phyloP scores from a whole-genome alignment of 2,888 invertebrate genomes.

The Chrysotoxum bicinctum region DNA sequence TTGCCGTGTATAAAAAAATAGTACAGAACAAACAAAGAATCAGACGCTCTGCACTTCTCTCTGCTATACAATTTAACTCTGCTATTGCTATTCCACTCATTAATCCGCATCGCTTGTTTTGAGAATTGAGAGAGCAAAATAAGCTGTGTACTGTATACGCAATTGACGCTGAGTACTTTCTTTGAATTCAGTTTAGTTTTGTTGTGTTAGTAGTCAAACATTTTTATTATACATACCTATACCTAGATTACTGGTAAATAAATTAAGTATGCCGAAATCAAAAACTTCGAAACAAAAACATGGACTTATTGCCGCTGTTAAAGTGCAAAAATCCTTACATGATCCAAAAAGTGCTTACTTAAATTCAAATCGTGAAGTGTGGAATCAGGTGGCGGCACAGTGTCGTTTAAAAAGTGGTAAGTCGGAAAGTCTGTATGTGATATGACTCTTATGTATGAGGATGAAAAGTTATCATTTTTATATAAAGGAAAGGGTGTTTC shows the following conservation, averaged over 20 bases:
- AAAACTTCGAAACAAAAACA: not conserved
- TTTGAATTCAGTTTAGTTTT: not conserved
- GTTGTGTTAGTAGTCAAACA: not conserved
- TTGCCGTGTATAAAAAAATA: no score
- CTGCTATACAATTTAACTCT: not conserved
- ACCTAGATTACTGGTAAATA: not conserved
- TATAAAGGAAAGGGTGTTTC: not conserved
- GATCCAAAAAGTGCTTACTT: conserved; percentile 1
- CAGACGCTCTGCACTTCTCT: no score
- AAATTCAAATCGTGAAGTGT: conserved; percentile 1
- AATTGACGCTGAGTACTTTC: no score
- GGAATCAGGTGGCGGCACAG: conserved; percentile 20
- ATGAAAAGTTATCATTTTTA: not conserved
- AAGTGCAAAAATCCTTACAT: conserved; percentile 8
- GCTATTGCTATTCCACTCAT: not conserved
- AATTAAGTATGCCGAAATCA: conserved; percentile 1
- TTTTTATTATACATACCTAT: not conserved
- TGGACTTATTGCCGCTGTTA: conserved; percentile 11
- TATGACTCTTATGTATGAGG: no score
- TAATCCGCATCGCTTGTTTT: not conserved
- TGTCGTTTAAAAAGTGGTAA: conserved; percentile 34
- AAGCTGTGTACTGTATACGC: no score
- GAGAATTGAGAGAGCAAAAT: not conserved
- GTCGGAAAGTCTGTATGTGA: no score
- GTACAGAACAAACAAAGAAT: no score